Evolutionary conservation across 2,888 invertebrate species (phyloP).

Genomic region (Poecilus cupreus): DNA sequence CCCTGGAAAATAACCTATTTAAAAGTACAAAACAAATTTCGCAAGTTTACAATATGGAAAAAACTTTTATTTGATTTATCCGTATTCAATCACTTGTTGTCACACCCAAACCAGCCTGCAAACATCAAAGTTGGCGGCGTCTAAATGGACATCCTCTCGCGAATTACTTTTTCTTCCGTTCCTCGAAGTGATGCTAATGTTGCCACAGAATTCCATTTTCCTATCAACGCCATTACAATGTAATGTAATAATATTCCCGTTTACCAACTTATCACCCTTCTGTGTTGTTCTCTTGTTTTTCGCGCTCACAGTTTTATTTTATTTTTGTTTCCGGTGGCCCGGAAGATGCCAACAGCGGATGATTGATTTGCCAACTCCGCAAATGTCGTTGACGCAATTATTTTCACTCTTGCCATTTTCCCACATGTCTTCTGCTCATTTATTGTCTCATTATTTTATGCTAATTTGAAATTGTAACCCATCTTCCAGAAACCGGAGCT

Average conservation of each 20-base stretch:
- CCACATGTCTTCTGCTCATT: constrained; percentile 21
- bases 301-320: constrained; percentile 26
- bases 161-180: constrained; percentile 32
- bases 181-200: constrained; percentile 35
- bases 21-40: constrained; percentile 33
- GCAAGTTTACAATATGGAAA: constrained; percentile 31
- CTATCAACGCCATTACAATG: constrained; percentile 48
- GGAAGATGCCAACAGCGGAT: constrained; percentile 20
- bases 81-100: constrained; percentile 35
- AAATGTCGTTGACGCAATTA: constrained; percentile 9
- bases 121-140: constrained; percentile 25
- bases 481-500: not conserved
- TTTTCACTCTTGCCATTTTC: constrained; percentile 28
- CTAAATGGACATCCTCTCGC: constrained; percentile 31
- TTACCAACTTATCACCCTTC: constrained; percentile 43
- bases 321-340: constrained; percentile 13
- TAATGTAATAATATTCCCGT: constrained; percentile 44
- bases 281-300: constrained; percentile 47
- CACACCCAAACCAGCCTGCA: not conserved
- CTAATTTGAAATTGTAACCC: constrained; percentile 7
- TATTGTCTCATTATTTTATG: constrained; percentile 13
- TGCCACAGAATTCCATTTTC: constrained; percentile 46
- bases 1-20: constrained; percentile 17
- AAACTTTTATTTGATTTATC: constrained; percentile 33
- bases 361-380: constrained; percentile 32